Percentiles rank a stretch among this genome's conserved stretches.
phyloP scores from a whole-genome alignment of 2,888 invertebrate species.

The Dolichopus griseipennis region DNA sequence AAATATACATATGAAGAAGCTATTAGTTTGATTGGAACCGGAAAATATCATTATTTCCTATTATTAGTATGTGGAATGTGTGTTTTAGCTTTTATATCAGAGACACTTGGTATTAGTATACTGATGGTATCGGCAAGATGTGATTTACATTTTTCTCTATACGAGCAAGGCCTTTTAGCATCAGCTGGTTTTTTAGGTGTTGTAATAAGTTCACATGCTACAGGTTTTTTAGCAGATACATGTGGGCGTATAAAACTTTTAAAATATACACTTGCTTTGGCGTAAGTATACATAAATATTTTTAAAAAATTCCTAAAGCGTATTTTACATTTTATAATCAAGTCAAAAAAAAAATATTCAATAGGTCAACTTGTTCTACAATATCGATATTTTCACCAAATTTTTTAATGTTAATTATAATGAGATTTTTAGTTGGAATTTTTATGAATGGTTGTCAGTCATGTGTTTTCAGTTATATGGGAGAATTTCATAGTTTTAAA shows the following conservation, averaged over 20 bases:
- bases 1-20: conserved; percentile 22
- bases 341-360: not conserved
- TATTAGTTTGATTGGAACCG: conserved; percentile 44
- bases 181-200: conserved; percentile 56
- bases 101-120: conserved; percentile 52
- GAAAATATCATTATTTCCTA: conserved; percentile 49
- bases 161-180: conserved; percentile 50
- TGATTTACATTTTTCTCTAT: conserved; percentile 48
- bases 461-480: conserved; percentile 47
- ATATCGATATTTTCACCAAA: conserved; percentile 53
- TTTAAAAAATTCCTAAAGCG: conserved; percentile 28
- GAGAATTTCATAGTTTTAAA: conserved; percentile 45
- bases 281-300: not conserved
- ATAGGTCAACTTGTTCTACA: conserved; percentile 41
- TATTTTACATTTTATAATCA: not conserved
- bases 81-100: conserved; percentile 53
- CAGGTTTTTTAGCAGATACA: conserved; percentile 66
- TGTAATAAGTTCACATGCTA: conserved; percentile 59
- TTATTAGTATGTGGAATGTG: conserved; percentile 50
- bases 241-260: conserved; percentile 53
- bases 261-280: conserved; percentile 40
- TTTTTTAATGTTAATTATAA: conserved; percentile 49
- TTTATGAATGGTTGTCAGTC: conserved; percentile 41
- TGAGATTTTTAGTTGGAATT: conserved; percentile 58
- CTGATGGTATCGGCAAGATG: conserved; percentile 56